Evolutionary conservation across 1,140 invertebrate genomes (phyloP).

Genomic region (Drosophila nasuta): DNA sequence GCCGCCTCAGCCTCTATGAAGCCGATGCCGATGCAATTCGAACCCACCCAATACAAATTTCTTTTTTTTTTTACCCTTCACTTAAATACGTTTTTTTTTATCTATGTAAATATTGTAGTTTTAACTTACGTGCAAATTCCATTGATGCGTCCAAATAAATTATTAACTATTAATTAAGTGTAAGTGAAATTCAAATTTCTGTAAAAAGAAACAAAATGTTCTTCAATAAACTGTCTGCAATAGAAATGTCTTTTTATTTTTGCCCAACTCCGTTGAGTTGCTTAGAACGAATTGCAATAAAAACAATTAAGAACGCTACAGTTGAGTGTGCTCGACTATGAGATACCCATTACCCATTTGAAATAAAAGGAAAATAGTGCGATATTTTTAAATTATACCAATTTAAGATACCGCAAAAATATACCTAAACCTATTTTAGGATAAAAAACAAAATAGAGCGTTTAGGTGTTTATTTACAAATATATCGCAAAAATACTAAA

Average conservation of each 20-base stretch:
- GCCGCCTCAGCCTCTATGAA: conserved; percentile 49
- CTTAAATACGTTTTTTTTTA: background rate
- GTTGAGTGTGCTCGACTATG: too few species aligned
- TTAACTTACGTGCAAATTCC: background rate
- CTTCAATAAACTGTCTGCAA: background rate
- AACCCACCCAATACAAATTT: background rate
- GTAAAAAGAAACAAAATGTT: background rate
- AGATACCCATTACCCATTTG: too few species aligned
- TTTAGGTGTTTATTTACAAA: too few species aligned
- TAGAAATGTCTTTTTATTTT: background rate
- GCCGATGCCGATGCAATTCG: conserved; percentile 26
- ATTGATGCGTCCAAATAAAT: conserved; percentile 42
- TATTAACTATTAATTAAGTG: conserved; percentile 35
- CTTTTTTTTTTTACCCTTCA: background rate
- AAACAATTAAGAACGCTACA: too few species aligned
- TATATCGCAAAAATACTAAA: too few species aligned
- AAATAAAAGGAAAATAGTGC: too few species aligned
- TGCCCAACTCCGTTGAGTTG: too few species aligned
- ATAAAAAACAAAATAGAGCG: too few species aligned
- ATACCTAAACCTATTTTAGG: too few species aligned
- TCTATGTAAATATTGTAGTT: background rate
- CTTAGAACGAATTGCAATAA: too few species aligned
- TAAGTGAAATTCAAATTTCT: background rate
- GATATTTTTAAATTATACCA: too few species aligned
- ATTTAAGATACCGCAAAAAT: too few species aligned